phyloP scores from a whole-genome alignment of 2,113 vertebrate genomes.

The Helogale parvula region DNA sequence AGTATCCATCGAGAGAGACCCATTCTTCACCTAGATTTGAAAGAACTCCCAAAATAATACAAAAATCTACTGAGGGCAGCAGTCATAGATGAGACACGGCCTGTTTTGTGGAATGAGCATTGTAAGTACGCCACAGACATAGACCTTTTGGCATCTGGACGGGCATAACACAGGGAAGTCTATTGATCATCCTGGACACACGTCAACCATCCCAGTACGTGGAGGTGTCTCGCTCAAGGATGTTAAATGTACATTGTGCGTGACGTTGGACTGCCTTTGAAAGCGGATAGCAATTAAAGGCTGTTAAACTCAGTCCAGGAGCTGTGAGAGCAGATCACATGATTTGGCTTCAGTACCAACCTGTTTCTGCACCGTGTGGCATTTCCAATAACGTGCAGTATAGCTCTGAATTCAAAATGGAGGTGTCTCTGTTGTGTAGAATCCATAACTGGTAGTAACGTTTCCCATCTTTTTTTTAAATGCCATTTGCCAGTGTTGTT shows the following conservation, averaged over 20 bases:
- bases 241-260: background rate
- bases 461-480: background rate
- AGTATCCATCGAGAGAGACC: background rate
- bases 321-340: background rate
- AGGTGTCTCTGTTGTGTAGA: background rate
- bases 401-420: background rate
- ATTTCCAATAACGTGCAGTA: background rate
- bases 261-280: background rate
- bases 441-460: background rate
- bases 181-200: background rate
- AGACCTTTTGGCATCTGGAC: constrained; percentile 24
- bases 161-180: background rate
- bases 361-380: background rate
- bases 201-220: background rate
- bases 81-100: background rate
- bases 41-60: background rate
- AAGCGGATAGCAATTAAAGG: background rate
- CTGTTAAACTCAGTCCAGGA: background rate
- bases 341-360: background rate
- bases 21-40: constrained; percentile 42
- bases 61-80: background rate
- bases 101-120: constrained; percentile 12
- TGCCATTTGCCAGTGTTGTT: background rate
- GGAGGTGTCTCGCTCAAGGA: background rate
- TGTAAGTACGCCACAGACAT: background rate